Evolutionary conservation across 2,113 vertebrate genomes (phyloP).

Genomic region (Uria lomvia): DNA sequence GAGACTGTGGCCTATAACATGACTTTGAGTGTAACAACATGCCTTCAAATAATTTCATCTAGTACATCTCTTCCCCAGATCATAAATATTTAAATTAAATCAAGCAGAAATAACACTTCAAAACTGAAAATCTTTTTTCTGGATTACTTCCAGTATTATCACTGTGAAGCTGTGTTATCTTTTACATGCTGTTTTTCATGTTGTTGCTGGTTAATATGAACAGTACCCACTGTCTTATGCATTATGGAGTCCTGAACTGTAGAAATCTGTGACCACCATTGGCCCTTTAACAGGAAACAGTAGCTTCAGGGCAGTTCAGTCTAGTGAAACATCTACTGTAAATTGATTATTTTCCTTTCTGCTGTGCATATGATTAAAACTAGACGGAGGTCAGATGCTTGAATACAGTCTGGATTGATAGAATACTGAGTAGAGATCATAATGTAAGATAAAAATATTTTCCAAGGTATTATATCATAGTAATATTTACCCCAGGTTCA

Average conservation of each 20-base stretch:
- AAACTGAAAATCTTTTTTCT: neutral
- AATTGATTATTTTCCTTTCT: neutral
- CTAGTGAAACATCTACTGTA: neutral
- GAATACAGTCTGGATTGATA: neutral
- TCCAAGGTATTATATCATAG: neutral
- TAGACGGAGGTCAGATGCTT: neutral
- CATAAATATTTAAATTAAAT: slow-evolving; percentile 24
- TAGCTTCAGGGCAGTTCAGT: neutral
- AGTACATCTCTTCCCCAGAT: neutral
- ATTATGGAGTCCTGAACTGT: neutral
- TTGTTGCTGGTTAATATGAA: neutral
- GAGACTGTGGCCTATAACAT: neutral
- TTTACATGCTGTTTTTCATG: neutral
- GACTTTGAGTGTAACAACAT: neutral
- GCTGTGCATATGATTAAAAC: neutral
- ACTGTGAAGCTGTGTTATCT: neutral
- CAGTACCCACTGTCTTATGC: neutral
- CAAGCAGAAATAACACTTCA: neutral
- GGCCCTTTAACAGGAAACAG: neutral
- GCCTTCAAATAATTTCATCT: neutral
- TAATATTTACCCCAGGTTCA: neutral
- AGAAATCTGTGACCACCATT: neutral
- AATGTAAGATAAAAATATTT: neutral
- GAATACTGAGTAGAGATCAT: neutral
- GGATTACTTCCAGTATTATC: neutral